Base-by-base conservation (phyloP, 2,797 vertebrate species). In the Pipistrellus kuhlii region DNA sequence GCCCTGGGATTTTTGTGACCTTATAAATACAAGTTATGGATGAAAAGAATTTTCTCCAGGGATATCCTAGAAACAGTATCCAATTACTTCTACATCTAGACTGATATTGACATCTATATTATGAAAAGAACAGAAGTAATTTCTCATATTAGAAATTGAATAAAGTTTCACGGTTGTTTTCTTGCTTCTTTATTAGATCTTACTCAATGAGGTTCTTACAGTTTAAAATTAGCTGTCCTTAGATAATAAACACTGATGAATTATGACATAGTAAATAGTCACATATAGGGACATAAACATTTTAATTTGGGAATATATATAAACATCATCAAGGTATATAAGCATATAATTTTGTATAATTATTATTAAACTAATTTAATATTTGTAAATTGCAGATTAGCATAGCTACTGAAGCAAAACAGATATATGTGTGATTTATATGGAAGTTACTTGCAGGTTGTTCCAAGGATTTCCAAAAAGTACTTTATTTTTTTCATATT, bases 301-400 rank as follows among this genome's bases (percentile, higher is more conserved):
- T 92, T 83, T 68, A 38, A 69, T 8, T 83, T 66, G 89, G 91
- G 78, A 71, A 41, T 32, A 64, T 73, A 25, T 32, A 55, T 44
- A 68, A 3, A 18, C 92, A 91, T 93, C 85, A 89, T 91, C 88
- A 96, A 94, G 13, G 55, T 75, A 87, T 14, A 90, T 62, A 81
- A 94, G 59, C 69, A 87, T 15, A 90, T 53, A 83, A 94, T 23
- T 85, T 89, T 93, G 15, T 53, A 80, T 38, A 94, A 87, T 57
- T 87, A 21, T 83, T 85, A 64, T 90, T 92, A 96, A 97, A 82
- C 48, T 96, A 93, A 93, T n/a, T 86, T 77, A 92, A 91, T 41
- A 76, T 73, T 66, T 95, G 10, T 88, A 97, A 96, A 94, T 48
- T 88, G 55, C 15, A 90, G 41, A 88, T 2, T 8, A 81, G 32